These are phyloP conservation scores for Xylocampa areola DNA, from an alignment of 2,888 invertebrate species.

Conservation along the genomic window DNA sequence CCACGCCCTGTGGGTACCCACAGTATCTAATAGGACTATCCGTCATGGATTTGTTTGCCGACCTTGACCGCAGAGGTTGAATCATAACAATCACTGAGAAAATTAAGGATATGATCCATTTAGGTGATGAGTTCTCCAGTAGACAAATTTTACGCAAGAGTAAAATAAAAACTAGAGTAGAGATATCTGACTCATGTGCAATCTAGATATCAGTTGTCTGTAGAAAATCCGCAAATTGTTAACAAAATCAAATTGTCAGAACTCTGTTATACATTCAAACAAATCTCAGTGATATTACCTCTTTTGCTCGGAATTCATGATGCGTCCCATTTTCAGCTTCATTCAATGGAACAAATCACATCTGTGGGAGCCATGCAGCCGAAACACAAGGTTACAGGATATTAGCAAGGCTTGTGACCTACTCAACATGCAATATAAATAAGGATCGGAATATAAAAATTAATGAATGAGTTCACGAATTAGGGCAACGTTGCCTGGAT, in stretches of 20 bases:
- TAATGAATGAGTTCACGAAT: constrained; percentile 50
- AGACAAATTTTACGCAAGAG: constrained; percentile 23
- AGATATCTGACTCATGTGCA: constrained; percentile 10
- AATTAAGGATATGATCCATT: constrained; percentile 52
- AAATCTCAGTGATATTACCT: constrained; percentile 1
- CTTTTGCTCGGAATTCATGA: constrained; percentile 12
- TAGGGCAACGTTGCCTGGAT: constrained; percentile 55
- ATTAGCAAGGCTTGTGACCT: constrained; percentile 56
- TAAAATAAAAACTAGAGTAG: constrained; percentile 16
- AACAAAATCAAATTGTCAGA: constrained; percentile 26
- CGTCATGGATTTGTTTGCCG: constrained; percentile 65
- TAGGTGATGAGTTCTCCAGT: constrained; percentile 28
- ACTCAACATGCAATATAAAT: constrained; percentile 38
- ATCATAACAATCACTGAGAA: constrained; percentile 63
- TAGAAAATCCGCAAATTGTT: constrained; percentile 26
- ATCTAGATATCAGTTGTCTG: constrained; percentile 16
- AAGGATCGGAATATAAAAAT: constrained; percentile 20
- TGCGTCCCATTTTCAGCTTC: constrained; percentile 15
- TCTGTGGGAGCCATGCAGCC: constrained; percentile 37
- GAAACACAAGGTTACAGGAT: constrained; percentile 61
- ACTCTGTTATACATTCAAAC: constrained; percentile 8
- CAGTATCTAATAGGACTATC: constrained; percentile 54
- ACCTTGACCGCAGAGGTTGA: constrained; percentile 68
- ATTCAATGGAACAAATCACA: constrained; percentile 36
- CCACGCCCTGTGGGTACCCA: constrained; percentile 69